Base-by-base conservation (phyloP, 1,140 invertebrate genomes). In the Drosophila pectinifera region DNA sequence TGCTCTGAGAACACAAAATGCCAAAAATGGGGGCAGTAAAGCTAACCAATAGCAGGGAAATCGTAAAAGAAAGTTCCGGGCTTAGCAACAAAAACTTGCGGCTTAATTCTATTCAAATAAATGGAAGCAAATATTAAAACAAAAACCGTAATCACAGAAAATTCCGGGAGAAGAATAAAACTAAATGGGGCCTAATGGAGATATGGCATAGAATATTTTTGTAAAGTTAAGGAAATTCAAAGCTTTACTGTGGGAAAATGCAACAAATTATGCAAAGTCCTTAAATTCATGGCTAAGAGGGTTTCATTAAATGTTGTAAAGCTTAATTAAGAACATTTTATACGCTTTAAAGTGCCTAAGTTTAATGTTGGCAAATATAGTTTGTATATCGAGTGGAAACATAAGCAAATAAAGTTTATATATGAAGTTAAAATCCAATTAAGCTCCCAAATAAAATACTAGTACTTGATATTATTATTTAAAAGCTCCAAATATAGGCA, bases 91-190 rank as follows among this genome's bases (percentile, higher is more conserved):
- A 46, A 70, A 72, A 70, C 68, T 70, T 70, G 26, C 45, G 68
- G 65, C 64, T 72, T 72, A 36, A 72, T 72, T 72, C 68, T 72
- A 70, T 72, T 70, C 51, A 72, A 72, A 72, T 57, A 57, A 72
- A 72, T 72, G 68, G 65, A 31, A 26, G 10, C 26, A 20, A 70
- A 70, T 46, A 69, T 56, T 67, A 42, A 49, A 58, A 22, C 22
- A 31, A 69, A 68, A 46, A 69, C 34, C 11, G 5, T 46, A 69
- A 69, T 55, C 31, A 13, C 34, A 13, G 11, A 10, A 1, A 46
- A 69, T 26, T 65, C 34, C 49, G 2, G 16, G 10, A 34, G n/a
- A 34, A 24, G 69, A 11, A 69, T 69, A 69, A 69, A 70, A 56
- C 31, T 48, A 48, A 69, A 69, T 68, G 39, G 34, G 14, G 53